Evolutionary conservation across 2,797 vertebrate genomes (phyloP), one percentile per base, ranked within the genome.

Genomic region (Serranus cabrilla): DNA sequence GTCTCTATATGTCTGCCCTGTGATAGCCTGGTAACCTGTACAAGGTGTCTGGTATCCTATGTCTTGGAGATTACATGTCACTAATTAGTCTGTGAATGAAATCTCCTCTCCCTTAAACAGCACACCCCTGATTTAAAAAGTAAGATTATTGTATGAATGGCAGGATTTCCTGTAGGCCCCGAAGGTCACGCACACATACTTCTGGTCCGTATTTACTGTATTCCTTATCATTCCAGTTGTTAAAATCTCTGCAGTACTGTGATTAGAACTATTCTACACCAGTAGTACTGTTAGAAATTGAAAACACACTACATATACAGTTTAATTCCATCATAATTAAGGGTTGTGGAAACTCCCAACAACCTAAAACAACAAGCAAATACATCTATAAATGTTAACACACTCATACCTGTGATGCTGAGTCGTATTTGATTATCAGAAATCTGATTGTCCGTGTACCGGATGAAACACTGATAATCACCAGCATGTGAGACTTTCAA

Each of bases 381-480:
- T 20, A 42, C 12, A 64, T 56, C 11, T 52, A 58, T 13, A 40
- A 60, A 49, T 9, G 11, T 52, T 45, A n/a, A 56, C 2, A 58
- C 0, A 73, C 12, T 20, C 72, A 12, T 91, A 93, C 92, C 92
- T 90, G 78, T 91, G 59, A 93, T 4, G 4, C 0, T 31, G 12
- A 93, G 85, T 0, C 64, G 6, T 11, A 84, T 42, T 0, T 0
- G 0, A 1, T 0, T 0, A 0, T 2, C 0, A 0, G 0, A 0
- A 0, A 0, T 0, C 0, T 0, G 0, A 0, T 0, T 0, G 2
- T 0, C 17, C 0, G 0, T 4, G 50, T 82, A 81, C 1, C 0
- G 0, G 7, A 85, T 12, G 2, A 0, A 0, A 13, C 88, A 93
- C 0, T 0, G 0, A 20, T 93, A 93, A 0, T 0, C 0, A 1